Percentiles rank a stretch among this genome's conserved stretches.
Evolutionary conservation across 2,888 invertebrate genomes (phyloP).

Genomic region (Troides aeacus): DNA sequence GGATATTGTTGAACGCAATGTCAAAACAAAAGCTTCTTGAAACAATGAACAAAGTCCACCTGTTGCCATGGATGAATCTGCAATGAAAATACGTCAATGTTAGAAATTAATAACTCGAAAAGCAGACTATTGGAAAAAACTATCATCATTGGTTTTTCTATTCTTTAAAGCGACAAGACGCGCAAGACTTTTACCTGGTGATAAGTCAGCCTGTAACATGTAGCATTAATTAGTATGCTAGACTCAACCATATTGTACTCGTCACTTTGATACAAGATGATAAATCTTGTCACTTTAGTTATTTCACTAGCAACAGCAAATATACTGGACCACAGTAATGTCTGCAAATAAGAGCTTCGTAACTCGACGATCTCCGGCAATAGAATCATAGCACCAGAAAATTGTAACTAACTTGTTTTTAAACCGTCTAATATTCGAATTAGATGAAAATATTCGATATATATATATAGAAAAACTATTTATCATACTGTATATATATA

Average conservation of each 20-base stretch:
- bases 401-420: neutral
- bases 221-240: no score
- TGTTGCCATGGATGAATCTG: conserved; percentile 2
- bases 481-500: neutral
- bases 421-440: neutral
- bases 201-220: no score
- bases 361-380: no score
- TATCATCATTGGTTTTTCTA: neutral
- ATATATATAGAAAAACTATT: neutral
- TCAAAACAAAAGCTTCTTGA: conserved; percentile 3
- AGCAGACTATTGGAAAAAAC: neutral
- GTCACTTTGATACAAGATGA: no score
- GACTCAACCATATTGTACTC: no score
- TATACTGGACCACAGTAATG: no score
- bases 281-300: no score
- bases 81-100: neutral
- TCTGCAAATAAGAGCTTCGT: no score
- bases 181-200: no score
- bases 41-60: conserved; percentile 10
- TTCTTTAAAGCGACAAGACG: no score
- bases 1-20: neutral
- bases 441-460: neutral
- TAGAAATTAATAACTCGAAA: neutral
- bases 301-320: no score
- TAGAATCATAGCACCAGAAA: no score